Evolutionary conservation across 2,113 vertebrate genomes (phyloP), one percentile per base, ranked within the genome.

Genomic region (Arothron firmamentum): DNA sequence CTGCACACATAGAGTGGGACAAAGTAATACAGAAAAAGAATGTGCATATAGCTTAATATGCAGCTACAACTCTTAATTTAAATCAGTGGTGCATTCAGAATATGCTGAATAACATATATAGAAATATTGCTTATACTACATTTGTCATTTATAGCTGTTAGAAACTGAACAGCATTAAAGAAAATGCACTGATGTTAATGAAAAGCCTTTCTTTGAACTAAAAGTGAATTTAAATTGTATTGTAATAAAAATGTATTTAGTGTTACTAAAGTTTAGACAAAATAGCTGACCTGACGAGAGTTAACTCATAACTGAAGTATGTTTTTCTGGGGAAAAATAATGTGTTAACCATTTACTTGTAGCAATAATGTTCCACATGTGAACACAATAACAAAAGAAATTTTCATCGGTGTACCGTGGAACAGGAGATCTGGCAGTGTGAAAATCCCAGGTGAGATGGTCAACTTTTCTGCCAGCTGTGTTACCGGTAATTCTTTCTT

Each of bases 291-390:
- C 67, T 34, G 21, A 55, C 62, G 61, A 58, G 60, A 48, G 57
- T 57, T 69, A 66, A 69, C 67, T 82, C 72, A 59, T 83, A 85
- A 86, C 80, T 84, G 76, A 77, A 67, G 62, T 20, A 70, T 78
- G 78, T 72, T 77, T 81, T 72, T 43, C 48, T 56, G 61, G 76
- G 57, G 61, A 23, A 67, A 31, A 56, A 66, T 56, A 70, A 47
- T 56, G 59, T 46, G 56, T 59, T 63, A 65, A 68, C 67, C 60
- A 52, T 63, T 78, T 74, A 49, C 59, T 62, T 34, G 50, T 31
- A 43, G 53, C 59, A 70, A 48, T 31, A 53, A 63, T 65, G 74
- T 84, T 77, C 50, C 61, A 73, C 67, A 65, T 52, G 13, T 59
- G 61, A 78, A 38, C 58, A 63, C 57, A 62, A 69, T 48, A 62